These are phyloP conservation scores for Amia ocellicauda DNA, from an alignment of 2,113 vertebrate species.

Conservation along the genomic window DNA sequence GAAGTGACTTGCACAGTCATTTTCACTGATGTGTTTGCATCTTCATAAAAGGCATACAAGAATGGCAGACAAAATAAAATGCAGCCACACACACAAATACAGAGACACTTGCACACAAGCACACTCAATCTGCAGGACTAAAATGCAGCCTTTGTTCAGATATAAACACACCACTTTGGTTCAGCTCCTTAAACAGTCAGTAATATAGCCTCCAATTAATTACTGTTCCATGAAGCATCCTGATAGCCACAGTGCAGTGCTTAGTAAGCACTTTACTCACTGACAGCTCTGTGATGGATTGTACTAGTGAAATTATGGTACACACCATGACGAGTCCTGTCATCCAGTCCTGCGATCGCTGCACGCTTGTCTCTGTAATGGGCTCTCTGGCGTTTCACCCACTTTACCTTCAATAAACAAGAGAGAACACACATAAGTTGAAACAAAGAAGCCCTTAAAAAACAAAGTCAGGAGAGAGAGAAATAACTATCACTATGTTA, in stretches of 20 bases:
- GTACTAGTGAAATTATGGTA: conserved; percentile 52
- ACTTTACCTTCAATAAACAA: conserved; percentile 47
- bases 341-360: conserved; percentile 44
- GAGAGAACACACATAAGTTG: conserved; percentile 10
- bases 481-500: conserved; percentile 1
- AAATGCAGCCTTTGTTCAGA: background rate
- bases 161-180: conserved; percentile 24
- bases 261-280: conserved; percentile 60
- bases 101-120: no score
- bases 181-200: conserved; percentile 52
- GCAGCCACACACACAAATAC: no score
- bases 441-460: background rate
- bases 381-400: conserved; percentile 58
- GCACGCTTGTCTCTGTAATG: conserved; percentile 59
- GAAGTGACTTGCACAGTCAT: no score
- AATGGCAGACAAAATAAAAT: no score
- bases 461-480: background rate
- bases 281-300: conserved; percentile 52
- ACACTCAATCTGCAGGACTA: background rate
- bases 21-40: no score
- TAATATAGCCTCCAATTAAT: conserved; percentile 57
- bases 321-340: conserved; percentile 52
- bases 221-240: conserved; percentile 50
- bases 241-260: conserved; percentile 51
- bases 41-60: no score